A percentile compares a stretch with the other conserved stretches of the same genome.
These are phyloP conservation scores for Drosophila heteroneura DNA, from an alignment of 2,888 invertebrate genomes.

Conservation along the genomic window DNA sequence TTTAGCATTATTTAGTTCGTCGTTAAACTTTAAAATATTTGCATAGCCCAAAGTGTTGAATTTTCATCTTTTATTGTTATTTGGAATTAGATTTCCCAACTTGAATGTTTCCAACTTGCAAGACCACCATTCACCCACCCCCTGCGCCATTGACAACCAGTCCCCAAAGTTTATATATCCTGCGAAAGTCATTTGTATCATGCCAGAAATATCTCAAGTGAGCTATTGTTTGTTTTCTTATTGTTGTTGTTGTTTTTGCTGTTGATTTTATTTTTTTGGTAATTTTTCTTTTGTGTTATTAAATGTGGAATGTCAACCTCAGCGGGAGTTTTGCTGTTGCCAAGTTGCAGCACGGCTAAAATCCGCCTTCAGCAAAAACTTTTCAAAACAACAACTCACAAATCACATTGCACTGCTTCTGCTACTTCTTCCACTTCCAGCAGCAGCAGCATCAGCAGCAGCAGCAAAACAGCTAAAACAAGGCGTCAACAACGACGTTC, in stretches of 20 bases:
- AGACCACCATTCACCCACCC: not conserved
- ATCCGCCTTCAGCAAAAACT: constrained; percentile 56
- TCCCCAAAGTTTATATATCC: constrained; percentile 21
- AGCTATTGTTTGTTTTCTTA: constrained; percentile 34
- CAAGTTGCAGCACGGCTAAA: constrained; percentile 41
- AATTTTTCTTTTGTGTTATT: constrained; percentile 55
- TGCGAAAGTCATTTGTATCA: constrained; percentile 20
- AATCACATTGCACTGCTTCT: constrained; percentile 56
- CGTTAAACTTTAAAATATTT: not conserved
- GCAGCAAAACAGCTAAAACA: constrained; percentile 32
- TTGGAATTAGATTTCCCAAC: not conserved
- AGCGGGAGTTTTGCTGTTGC: constrained; percentile 37
- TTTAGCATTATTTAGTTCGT: not conserved
- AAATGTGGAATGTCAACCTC: constrained; percentile 52
- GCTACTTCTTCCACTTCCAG: not conserved
- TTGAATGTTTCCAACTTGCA: not conserved
- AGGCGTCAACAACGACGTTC: constrained; percentile 34
- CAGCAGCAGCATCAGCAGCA: not conserved
- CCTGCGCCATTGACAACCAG: not conserved
- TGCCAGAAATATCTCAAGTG: constrained; percentile 12
- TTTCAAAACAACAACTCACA: constrained; percentile 65
- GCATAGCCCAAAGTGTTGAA: not conserved
- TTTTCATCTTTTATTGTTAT: not conserved
- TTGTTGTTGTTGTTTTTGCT: constrained; percentile 17
- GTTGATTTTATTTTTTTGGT: constrained; percentile 15